A percentile compares a stretch with the other conserved stretches of the same genome.
These are phyloP conservation scores for Omphaloscelis lunosa DNA, from an alignment of 2,888 invertebrate species.

Conservation along the genomic window DNA sequence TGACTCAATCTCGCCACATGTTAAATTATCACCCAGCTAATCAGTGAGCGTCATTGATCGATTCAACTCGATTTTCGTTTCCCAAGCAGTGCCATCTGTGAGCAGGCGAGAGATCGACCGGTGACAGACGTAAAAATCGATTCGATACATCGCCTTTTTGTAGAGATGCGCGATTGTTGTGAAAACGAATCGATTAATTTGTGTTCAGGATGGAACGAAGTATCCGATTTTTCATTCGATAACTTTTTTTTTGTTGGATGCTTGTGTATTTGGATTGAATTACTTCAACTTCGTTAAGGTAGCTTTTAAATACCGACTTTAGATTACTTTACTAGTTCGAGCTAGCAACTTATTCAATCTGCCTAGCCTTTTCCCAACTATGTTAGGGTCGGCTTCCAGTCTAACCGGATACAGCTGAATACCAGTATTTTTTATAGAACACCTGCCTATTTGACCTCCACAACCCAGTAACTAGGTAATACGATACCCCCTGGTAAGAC, in stretches of 20 bases:
- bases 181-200: conserved; percentile 72
- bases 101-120: conserved; percentile 76
- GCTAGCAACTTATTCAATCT: background rate
- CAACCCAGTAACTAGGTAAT: too few relatives aligned
- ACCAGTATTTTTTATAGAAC: too few relatives aligned
- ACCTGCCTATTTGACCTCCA: too few relatives aligned
- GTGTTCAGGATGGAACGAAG: conserved; percentile 67
- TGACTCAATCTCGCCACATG: conserved; percentile 76
- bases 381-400: too few relatives aligned
- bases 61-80: conserved; percentile 68
- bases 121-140: conserved; percentile 83
- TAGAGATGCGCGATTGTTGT: conserved; percentile 71
- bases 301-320: background rate
- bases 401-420: too few relatives aligned
- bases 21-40: conserved; percentile 74
- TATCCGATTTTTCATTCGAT: conserved; percentile 64
- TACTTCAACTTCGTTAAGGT: conserved; percentile 20
- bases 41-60: conserved; percentile 75
- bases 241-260: conserved; percentile 38
- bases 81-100: conserved; percentile 85
- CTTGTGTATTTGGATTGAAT: conserved; percentile 46
- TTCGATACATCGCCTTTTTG: conserved; percentile 84
- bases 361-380: too few relatives aligned
- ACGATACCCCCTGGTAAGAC: too few relatives aligned
- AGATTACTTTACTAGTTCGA: background rate